Evolutionary conservation across 2,113 vertebrate genomes (phyloP).

Genomic region (Petroica traversi): DNA sequence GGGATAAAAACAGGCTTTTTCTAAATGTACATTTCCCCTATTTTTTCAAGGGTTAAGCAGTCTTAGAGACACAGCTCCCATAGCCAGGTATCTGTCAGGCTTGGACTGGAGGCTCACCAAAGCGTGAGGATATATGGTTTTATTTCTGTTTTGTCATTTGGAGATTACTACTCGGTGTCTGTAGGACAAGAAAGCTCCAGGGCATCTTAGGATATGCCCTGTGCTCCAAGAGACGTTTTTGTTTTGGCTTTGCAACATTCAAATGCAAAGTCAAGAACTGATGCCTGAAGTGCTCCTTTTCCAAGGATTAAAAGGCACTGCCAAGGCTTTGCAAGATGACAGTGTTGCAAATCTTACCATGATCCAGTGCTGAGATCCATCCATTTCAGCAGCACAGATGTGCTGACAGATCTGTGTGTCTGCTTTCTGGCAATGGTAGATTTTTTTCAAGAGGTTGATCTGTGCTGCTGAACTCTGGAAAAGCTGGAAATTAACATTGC

Average conservation of each 20-base stretch:
- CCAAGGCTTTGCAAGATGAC: constrained; percentile 28
- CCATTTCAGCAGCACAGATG: background rate
- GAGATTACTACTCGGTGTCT: constrained; percentile 9
- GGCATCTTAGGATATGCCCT: constrained; percentile 30
- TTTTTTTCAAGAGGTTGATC: background rate
- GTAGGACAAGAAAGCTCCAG: constrained; percentile 1
- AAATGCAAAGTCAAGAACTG: background rate
- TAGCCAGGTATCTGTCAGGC: constrained; percentile 48
- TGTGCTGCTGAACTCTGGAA: background rate
- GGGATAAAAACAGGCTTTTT: background rate
- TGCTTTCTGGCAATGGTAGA: background rate
- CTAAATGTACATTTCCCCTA: background rate
- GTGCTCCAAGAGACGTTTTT: background rate
- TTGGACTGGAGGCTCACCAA: constrained; percentile 12
- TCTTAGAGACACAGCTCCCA: background rate
- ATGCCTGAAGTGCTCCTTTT: constrained; percentile 12
- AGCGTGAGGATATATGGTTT: constrained; percentile 18
- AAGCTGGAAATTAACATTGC: background rate
- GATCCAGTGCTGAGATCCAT: background rate
- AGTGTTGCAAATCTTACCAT: constrained; percentile 29
- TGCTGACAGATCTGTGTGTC: background rate
- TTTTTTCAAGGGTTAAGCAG: background rate
- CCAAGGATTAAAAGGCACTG: constrained; percentile 25
- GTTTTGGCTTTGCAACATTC: constrained; percentile 11
- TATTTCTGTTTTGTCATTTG: constrained; percentile 39